phyloP scores from a whole-genome alignment of 2,113 vertebrate genomes.

The Podarcis raffonei region DNA sequence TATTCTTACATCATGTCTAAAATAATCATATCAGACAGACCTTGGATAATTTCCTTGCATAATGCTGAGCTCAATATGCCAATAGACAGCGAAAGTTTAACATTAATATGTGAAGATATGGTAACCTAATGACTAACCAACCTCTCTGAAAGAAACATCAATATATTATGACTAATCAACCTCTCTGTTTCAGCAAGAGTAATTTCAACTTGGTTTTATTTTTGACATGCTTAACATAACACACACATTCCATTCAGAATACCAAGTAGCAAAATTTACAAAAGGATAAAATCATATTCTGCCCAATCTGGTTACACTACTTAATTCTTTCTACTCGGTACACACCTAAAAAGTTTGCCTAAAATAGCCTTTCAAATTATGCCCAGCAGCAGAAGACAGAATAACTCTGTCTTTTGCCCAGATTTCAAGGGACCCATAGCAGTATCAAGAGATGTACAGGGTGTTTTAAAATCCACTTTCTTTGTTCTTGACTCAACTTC shows the following conservation, averaged over 20 bases:
- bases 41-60: background rate
- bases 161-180: background rate
- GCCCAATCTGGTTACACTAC: background rate
- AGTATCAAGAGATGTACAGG: background rate
- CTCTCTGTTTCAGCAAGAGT: background rate
- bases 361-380: background rate
- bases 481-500: too few relatives aligned
- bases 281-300: background rate
- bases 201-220: background rate
- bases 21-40: background rate
- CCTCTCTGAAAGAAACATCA: background rate
- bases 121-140: background rate
- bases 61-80: background rate
- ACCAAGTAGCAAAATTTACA: background rate
- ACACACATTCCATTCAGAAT: background rate
- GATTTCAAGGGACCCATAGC: background rate
- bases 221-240: background rate
- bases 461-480: too few relatives aligned
- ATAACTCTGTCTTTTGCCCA: background rate
- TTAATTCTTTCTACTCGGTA: background rate
- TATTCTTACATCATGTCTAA: background rate
- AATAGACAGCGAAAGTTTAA: background rate
- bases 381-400: background rate
- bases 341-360: background rate
- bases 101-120: background rate